A percentile compares a stretch with the other conserved stretches of the same genome.
Conservation (phyloP, 2,797 vertebrate species). For the Periophthalmus magnuspinnatus region DNA sequence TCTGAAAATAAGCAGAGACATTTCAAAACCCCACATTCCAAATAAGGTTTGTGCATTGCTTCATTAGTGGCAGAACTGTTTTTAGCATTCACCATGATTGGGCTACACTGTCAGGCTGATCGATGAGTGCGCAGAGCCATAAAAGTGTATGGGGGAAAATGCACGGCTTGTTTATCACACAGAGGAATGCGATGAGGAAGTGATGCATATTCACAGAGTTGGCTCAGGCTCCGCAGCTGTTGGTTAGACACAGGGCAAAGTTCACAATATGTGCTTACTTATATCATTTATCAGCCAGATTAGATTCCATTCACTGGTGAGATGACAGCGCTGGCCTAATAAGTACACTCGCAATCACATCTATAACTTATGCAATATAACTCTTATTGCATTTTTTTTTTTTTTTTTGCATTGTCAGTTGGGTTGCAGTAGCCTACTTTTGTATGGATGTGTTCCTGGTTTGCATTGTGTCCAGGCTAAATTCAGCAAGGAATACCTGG, state of each 20-base stretch:
- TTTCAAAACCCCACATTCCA: neutral
- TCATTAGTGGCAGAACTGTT: conserved; percentile 3
- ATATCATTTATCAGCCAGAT: conserved; percentile 3
- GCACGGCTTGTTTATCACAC: neutral
- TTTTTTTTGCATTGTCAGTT: too few relatives aligned
- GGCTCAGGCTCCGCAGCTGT: neutral
- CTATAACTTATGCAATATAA: neutral
- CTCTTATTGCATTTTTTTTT: neutral
- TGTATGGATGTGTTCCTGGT: too few relatives aligned
- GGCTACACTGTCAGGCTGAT: neutral
- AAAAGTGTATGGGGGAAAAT: conserved; percentile 3
- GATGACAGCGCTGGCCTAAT: neutral
- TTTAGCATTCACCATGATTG: conserved; percentile 5
- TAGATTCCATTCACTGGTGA: conserved; percentile 3
- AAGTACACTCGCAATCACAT: neutral
- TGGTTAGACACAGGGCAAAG: neutral
- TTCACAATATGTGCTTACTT: neutral
- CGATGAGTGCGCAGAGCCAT: neutral
- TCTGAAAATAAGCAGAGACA: neutral
- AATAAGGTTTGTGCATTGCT: neutral
- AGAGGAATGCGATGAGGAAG: conserved; percentile 1
- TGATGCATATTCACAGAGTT: neutral
- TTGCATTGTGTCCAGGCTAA: too few relatives aligned
- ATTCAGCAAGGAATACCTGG: too few relatives aligned
- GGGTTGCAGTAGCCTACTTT: too few relatives aligned